These are phyloP conservation scores for Aegotheles bennettii DNA, from an alignment of 2,113 vertebrate species.

Conservation along the genomic window DNA sequence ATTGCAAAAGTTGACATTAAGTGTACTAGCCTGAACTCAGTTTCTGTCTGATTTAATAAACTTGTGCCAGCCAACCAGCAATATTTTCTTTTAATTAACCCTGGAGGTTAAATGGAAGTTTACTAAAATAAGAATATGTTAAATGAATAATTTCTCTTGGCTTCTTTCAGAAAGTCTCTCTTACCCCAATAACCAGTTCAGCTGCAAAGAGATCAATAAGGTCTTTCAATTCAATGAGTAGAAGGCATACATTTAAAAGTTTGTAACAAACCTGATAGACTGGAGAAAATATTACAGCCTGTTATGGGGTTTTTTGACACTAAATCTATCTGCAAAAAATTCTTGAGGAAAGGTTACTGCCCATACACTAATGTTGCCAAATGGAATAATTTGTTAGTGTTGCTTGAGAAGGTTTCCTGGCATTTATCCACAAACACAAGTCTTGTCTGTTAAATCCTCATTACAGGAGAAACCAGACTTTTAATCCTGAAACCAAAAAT, in stretches of 20 bases:
- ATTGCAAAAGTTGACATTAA: background rate
- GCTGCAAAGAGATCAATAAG: constrained; percentile 49
- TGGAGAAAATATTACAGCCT: background rate
- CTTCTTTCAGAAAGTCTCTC: constrained; percentile 16
- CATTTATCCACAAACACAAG: background rate
- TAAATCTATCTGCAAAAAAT: constrained; percentile 49
- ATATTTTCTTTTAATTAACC: constrained; percentile 44
- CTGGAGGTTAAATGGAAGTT: constrained; percentile 46
- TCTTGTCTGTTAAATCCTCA: constrained; percentile 25
- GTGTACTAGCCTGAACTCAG: constrained; percentile 6
- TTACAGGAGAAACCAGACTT: background rate
- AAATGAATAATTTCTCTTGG: constrained; percentile 46
- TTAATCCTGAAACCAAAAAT: background rate
- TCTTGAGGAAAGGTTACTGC: constrained; percentile 52
- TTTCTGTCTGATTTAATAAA: constrained; percentile 40
- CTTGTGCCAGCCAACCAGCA: constrained; percentile 25
- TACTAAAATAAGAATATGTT: constrained; percentile 45
- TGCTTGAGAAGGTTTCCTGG: constrained; percentile 10
- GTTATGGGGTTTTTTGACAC: background rate
- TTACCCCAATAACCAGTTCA: constrained; percentile 53
- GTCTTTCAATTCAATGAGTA: constrained; percentile 34
- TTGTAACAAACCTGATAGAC: constrained; percentile 29
- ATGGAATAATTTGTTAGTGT: background rate
- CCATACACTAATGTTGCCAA: constrained; percentile 24
- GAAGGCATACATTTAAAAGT: constrained; percentile 37